These are phyloP conservation scores for Parascotia fuliginaria DNA, from an alignment of 2,888 invertebrate genomes.

Conservation along the genomic window DNA sequence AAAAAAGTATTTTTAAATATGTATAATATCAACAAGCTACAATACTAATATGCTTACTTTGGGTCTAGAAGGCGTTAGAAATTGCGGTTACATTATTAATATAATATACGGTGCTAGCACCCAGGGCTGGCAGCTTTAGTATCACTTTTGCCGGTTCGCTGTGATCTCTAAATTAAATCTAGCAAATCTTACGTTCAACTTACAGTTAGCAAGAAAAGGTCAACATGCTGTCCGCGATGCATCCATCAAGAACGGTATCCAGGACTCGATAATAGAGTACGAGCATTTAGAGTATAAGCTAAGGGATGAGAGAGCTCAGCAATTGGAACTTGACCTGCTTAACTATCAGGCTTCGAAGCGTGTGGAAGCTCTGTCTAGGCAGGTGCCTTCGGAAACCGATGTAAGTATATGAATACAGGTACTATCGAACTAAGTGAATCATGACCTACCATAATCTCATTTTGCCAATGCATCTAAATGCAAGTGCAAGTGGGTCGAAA, in stretches of 20 bases:
- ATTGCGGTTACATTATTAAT: too few species aligned
- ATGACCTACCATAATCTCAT: too few species aligned
- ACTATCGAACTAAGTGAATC: neutral
- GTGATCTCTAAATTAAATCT: too few species aligned
- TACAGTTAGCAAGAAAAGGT: constrained; percentile 75
- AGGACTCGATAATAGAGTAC: constrained; percentile 80
- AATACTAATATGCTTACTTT: too few species aligned
- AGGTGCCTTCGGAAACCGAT: constrained; percentile 73
- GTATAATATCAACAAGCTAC: too few species aligned
- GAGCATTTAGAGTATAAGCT: constrained; percentile 81
- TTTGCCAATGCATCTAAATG: too few species aligned
- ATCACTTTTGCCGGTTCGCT: too few species aligned
- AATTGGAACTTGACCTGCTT: constrained; percentile 79
- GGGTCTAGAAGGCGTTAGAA: too few species aligned
- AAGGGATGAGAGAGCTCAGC: constrained; percentile 80
- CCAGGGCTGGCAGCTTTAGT: too few species aligned
- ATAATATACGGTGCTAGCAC: too few species aligned
- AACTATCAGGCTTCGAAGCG: constrained; percentile 78
- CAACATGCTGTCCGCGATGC: constrained; percentile 79
- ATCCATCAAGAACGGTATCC: constrained; percentile 79
- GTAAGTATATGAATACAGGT: constrained; percentile 45
- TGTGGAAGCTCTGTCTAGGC: constrained; percentile 67
- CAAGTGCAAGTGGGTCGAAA: too few species aligned
- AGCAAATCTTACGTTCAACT: neutral
- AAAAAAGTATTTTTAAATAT: too few species aligned